phyloP scores from a whole-genome alignment of 1,140 invertebrate genomes.

The Drosophila santomea region DNA sequence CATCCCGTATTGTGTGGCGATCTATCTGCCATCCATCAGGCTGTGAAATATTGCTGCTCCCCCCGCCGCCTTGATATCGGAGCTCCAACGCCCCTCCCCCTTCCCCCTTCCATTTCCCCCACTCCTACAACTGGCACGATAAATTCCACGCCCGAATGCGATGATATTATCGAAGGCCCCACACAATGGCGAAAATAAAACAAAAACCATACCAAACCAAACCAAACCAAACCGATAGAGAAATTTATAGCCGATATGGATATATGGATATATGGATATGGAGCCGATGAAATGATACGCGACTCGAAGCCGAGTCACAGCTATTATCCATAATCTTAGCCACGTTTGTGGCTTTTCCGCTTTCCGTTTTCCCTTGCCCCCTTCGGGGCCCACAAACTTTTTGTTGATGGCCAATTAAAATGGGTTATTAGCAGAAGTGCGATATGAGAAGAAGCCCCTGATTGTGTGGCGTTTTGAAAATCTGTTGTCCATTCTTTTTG shows the following conservation, averaged over 20 bases:
- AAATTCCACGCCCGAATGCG: conserved; percentile 67
- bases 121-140: conserved; percentile 63
- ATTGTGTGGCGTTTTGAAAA: conserved; percentile 70
- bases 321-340: conserved; percentile 51
- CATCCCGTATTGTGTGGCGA: conserved; percentile 51
- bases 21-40: conserved; percentile 71
- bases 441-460: conserved; percentile 54
- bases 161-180: conserved; percentile 75
- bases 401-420: conserved; percentile 77
- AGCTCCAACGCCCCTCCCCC: conserved; percentile 16
- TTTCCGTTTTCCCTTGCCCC: neutral
- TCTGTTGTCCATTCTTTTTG: conserved; percentile 39
- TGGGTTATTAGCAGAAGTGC: conserved; percentile 73
- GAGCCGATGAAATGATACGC: conserved; percentile 73
- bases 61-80: conserved; percentile 47
- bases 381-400: neutral
- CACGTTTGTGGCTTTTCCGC: conserved; percentile 43
- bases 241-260: conserved; percentile 74
- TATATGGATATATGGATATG: conserved; percentile 51
- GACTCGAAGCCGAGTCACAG: conserved; percentile 17
- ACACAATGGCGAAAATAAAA: conserved; percentile 71
- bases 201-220: conserved; percentile 4
- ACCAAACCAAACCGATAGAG: conserved; percentile 50
- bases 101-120: neutral
- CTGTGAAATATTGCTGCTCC: conserved; percentile 71